A percentile compares a stretch with the other conserved stretches of the same genome.
Conservation (phyloP, 2,797 vertebrate genomes). For the Sebastes trivittatus region DNA sequence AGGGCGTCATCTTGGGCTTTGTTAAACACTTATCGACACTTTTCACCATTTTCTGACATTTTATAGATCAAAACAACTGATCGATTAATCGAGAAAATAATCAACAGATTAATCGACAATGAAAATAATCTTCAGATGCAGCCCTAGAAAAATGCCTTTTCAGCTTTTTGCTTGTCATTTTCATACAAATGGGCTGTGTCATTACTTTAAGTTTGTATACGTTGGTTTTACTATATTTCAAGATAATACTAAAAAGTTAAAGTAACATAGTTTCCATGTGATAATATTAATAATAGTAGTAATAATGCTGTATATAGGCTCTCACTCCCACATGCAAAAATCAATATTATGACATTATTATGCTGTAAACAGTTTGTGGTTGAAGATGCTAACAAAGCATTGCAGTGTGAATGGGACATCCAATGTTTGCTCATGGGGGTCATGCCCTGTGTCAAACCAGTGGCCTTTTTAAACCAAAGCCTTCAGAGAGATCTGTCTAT, state of each 20-base stretch:
- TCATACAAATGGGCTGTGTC: background rate
- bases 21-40: too few species aligned
- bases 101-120: too few species aligned
- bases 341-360: slow-evolving; percentile 12
- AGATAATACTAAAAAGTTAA: background rate
- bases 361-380: background rate
- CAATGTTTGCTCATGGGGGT: slow-evolving; percentile 70
- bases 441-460: slow-evolving; percentile 55
- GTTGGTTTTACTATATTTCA: background rate
- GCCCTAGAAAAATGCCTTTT: background rate
- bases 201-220: background rate
- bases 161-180: background rate
- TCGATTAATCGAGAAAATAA: too few species aligned
- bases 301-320: background rate
- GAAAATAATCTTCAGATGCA: too few species aligned
- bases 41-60: too few species aligned
- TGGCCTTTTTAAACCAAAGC: slow-evolving; percentile 51
- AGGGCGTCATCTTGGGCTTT: background rate
- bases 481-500: slow-evolving; percentile 68
- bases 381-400: slow-evolving; percentile 42
- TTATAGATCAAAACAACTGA: too few species aligned
- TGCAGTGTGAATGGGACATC: slow-evolving; percentile 49
- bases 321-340: background rate
- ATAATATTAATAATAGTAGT: background rate
- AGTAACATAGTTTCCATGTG: too few species aligned